Evolutionary conservation across 2,888 invertebrate genomes (phyloP).

Genomic region (Lutraria lutraria): DNA sequence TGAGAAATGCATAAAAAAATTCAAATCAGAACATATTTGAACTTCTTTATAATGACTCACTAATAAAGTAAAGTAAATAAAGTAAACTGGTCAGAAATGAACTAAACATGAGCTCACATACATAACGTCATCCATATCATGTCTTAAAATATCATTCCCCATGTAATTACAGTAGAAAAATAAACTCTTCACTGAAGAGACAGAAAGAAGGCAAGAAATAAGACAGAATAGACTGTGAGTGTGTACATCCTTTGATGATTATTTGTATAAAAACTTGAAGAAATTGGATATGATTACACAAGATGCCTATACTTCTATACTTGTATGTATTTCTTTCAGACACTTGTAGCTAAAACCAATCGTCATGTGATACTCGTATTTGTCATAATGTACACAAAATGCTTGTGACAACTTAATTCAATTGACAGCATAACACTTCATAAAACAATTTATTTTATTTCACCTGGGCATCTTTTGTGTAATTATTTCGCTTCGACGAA

Average conservation of each 20-base stretch:
- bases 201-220: too few species aligned
- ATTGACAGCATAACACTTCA: not conserved
- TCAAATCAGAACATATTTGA: too few species aligned
- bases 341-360: not conserved
- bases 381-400: conserved; percentile 5
- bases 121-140: too few species aligned
- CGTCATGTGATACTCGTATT: not conserved
- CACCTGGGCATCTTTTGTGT: not conserved
- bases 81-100: too few species aligned
- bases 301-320: not conserved
- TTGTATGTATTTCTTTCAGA: not conserved
- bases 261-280: not conserved
- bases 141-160: too few species aligned
- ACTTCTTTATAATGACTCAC: too few species aligned
- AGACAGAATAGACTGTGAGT: not conserved
- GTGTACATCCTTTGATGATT: conserved; percentile 1
- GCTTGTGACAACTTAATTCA: not conserved
- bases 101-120: too few species aligned
- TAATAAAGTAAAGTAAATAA: too few species aligned
- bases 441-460: not conserved
- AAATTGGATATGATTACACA: not conserved
- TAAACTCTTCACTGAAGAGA: too few species aligned
- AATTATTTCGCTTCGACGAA: not conserved
- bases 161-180: too few species aligned
- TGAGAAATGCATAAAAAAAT: too few species aligned